Evolutionary conservation across 2,888 invertebrate species (phyloP).

Genomic region (Esperia sulphurella): DNA sequence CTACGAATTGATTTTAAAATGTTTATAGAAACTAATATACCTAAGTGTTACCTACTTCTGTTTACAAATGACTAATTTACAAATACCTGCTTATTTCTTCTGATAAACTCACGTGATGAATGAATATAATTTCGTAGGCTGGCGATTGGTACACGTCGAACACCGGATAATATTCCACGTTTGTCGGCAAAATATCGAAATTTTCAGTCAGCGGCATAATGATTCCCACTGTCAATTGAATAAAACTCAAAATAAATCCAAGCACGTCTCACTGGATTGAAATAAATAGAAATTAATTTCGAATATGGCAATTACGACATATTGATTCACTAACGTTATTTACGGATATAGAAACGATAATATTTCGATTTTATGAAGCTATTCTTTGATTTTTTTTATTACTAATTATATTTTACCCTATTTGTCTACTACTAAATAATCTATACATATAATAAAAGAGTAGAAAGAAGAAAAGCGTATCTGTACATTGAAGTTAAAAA

Average conservation of each 20-base stretch:
- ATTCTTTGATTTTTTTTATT: no score
- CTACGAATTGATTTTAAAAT: no score
- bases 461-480: no score
- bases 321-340: constrained; percentile 1
- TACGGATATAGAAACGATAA: not conserved
- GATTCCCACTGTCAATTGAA: constrained; percentile 56
- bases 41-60: no score
- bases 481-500: no score
- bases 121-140: constrained; percentile 51
- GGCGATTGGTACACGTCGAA: constrained; percentile 61
- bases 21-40: no score
- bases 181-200: constrained; percentile 68
- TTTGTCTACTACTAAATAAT: no score
- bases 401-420: no score
- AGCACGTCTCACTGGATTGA: not conserved
- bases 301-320: not conserved
- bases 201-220: constrained; percentile 68
- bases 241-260: constrained; percentile 3
- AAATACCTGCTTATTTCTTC: no score
- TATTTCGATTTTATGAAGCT: no score
- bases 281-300: not conserved
- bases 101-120: constrained; percentile 60
- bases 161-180: constrained; percentile 68
- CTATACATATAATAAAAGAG: no score
- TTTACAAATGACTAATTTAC: no score